phyloP scores from a whole-genome alignment of 1,140 invertebrate species.

The Drosophila aff. region DNA sequence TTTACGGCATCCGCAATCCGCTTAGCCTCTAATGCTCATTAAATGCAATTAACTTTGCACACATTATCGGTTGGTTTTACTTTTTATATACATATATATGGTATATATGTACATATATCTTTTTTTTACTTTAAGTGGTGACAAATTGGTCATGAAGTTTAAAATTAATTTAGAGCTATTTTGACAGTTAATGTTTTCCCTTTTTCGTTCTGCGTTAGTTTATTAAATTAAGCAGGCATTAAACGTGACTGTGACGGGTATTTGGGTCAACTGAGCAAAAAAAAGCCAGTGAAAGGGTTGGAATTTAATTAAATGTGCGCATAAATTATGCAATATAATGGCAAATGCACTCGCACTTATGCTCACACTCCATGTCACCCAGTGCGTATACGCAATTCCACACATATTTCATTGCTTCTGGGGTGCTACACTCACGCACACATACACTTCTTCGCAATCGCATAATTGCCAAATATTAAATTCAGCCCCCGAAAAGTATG shows the following conservation, averaged over 20 bases:
- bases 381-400: slow-evolving; percentile 28
- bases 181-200: slow-evolving; percentile 60
- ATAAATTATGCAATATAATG: slow-evolving; percentile 79
- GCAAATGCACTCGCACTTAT: slow-evolving; percentile 45
- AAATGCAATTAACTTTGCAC: slow-evolving; percentile 67
- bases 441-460: slow-evolving; percentile 21
- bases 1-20: slow-evolving; percentile 41
- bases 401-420: slow-evolving; percentile 28
- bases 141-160: slow-evolving; percentile 55
- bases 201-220: slow-evolving; percentile 28
- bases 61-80: slow-evolving; percentile 28
- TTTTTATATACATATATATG: slow-evolving; percentile 6
- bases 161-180: slow-evolving; percentile 63
- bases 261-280: slow-evolving; percentile 58
- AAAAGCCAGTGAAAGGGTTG: slow-evolving; percentile 59
- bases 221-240: slow-evolving; percentile 63
- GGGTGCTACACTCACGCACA: slow-evolving; percentile 3
- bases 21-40: slow-evolving; percentile 61
- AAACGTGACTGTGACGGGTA: slow-evolving; percentile 42
- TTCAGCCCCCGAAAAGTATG: slow-evolving; percentile 68
- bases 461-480: slow-evolving; percentile 81
- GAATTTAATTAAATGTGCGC: slow-evolving; percentile 78
- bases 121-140: slow-evolving; percentile 32
- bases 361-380: background rate
- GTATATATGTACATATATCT: background rate